Evolutionary conservation across 2,888 invertebrate genomes (phyloP), one percentile per base, ranked within the genome.

Genomic region (Cryptocheilus praepositus): DNA sequence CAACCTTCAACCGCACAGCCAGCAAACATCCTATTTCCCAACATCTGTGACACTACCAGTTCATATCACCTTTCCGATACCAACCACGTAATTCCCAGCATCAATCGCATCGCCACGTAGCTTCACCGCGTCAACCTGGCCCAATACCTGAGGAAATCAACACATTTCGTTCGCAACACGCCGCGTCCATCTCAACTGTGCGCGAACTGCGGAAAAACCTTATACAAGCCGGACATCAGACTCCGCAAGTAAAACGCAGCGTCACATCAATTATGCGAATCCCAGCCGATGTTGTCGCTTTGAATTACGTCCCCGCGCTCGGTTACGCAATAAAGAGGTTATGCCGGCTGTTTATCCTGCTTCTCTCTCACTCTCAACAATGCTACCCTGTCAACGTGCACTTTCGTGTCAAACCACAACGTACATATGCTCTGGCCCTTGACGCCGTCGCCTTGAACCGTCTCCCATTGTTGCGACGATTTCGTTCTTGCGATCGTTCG

Each of bases 261-360:
- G 53, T 53, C 53, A 21, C 15, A 25, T 53, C 25, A 25, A 53
- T 53, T 53, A 53, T 53, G 53, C 25, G 25, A 53, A 53, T 53
- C 53, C 53, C 25, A 4, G 25, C 25, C 53, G 53, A 53, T 21
- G 19, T 21, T 53, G 53, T 53, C 53, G 25, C 8, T 53, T 53
- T 22, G 53, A 18, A 22, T 53, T 53, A 53, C 22, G 49, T 3
- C 49, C n/a, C 18, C 16, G 25, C 25, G 25, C 25, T 25, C 25
- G 25, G 3, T 49, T 49, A 49, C 16, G 49, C 49, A 49, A 49
- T 8, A n/a, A 49, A 49, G 49, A 49, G 49, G 49, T 49, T 49
- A 49, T 49, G 49, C 49, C 49, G 49, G 49, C 49, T 18, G 13
- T 18, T 16, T 49, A 13, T 49, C 49, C 5, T 49, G 1, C 13